These are phyloP conservation scores for Aythya fuligula DNA, from an alignment of 2,797 vertebrate species.

Conservation along the genomic window DNA sequence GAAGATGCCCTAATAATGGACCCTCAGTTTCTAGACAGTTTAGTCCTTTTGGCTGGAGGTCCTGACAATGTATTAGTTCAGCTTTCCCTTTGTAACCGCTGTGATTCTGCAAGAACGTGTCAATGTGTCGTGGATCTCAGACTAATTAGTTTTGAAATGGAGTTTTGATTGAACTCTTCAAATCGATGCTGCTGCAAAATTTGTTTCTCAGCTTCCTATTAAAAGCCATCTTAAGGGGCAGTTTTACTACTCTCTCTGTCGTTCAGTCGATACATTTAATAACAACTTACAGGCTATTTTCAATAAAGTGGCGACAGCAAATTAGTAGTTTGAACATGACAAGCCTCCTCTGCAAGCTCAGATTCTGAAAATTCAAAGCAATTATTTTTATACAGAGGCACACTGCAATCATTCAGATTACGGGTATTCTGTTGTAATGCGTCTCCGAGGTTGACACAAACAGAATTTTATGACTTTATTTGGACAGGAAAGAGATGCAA, in stretches of 20 bases:
- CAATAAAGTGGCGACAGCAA: constrained; percentile 89
- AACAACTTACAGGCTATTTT: constrained; percentile 91
- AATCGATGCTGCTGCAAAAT: constrained; percentile 98
- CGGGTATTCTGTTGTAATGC: constrained; percentile 74
- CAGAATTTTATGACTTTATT: constrained; percentile 79
- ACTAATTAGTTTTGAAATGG: constrained; percentile 99
- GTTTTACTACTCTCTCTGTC: constrained; percentile 90
- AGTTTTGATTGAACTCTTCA: constrained; percentile 99
- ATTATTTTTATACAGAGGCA: constrained; percentile 85
- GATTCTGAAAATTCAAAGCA: constrained; percentile 85
- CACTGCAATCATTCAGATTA: constrained; percentile 80
- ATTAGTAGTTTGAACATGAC: constrained; percentile 90
- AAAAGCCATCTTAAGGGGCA: constrained; percentile 92
- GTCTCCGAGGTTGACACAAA: constrained; percentile 74
- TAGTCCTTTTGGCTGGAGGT: constrained; percentile 71
- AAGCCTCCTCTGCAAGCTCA: constrained; percentile 85
- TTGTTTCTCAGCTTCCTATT: constrained; percentile 94
- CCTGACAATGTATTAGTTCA: constrained; percentile 79
- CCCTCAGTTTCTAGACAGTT: constrained; percentile 33
- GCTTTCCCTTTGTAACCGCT: constrained; percentile 80
- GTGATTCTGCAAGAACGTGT: constrained; percentile 88
- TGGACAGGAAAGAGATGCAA: constrained; percentile 77
- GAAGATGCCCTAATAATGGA: constrained; percentile 14
- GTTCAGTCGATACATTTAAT: constrained; percentile 92
- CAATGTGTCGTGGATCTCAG: constrained; percentile 94